phyloP scores from a whole-genome alignment of 2,113 vertebrate genomes.

The Scomber japonicus region DNA sequence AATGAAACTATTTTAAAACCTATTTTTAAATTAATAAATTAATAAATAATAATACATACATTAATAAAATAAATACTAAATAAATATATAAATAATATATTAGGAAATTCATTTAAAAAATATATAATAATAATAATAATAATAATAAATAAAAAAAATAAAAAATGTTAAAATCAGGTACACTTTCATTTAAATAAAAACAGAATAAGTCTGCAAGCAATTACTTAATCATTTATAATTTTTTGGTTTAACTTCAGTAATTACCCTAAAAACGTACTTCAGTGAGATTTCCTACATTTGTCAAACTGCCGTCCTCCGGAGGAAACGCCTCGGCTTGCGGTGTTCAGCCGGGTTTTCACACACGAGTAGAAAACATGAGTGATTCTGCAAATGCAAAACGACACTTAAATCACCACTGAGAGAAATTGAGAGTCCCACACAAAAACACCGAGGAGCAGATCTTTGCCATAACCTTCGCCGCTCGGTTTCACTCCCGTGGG shows the following conservation, averaged over 20 bases:
- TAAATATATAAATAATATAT: too few relatives aligned
- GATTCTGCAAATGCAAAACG: conserved; percentile 4
- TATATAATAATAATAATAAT: too few relatives aligned
- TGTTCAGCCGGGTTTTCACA: neutral
- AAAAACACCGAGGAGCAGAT: neutral
- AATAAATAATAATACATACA: too few relatives aligned
- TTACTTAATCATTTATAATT: too few relatives aligned
- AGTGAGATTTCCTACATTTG: conserved; percentile 24
- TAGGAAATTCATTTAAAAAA: too few relatives aligned
- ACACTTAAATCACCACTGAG: conserved; percentile 21
- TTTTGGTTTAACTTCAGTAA: too few relatives aligned
- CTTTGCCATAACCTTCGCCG: neutral
- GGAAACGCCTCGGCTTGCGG: neutral
- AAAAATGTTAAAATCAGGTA: too few relatives aligned
- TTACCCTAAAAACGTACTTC: neutral
- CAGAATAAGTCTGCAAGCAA: neutral
- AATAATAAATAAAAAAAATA: too few relatives aligned
- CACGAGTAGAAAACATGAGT: neutral
- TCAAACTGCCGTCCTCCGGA: conserved; percentile 8
- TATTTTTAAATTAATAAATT: too few relatives aligned
- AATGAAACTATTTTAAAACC: too few relatives aligned
- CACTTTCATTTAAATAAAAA: too few relatives aligned
- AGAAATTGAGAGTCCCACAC: conserved; percentile 18
- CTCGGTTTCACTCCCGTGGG: conserved; percentile 43
- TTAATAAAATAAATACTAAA: too few relatives aligned